Evolutionary conservation across 2,797 vertebrate genomes (phyloP).

Genomic region (Tragelaphus eurycerus): DNA sequence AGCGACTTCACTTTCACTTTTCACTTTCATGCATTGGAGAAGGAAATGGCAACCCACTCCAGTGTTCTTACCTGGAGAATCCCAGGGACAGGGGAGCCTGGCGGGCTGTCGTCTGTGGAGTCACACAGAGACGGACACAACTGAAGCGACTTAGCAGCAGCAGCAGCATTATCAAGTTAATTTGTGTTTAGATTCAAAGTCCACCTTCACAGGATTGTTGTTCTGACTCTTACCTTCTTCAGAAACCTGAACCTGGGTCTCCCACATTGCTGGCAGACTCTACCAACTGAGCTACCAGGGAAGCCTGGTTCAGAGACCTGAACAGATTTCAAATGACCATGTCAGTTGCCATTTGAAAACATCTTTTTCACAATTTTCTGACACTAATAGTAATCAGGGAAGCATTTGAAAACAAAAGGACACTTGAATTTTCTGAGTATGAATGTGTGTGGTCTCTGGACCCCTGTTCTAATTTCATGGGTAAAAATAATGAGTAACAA

Average conservation of each 20-base stretch:
- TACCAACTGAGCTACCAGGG: background rate
- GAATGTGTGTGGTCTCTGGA: conserved; percentile 75
- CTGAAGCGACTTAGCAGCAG: too few species aligned
- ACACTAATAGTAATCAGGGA: conserved; percentile 74
- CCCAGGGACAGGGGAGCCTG: too few species aligned
- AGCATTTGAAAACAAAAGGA: conserved; percentile 56
- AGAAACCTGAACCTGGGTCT: background rate
- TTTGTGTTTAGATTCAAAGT: conserved; percentile 46
- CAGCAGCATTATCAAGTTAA: conserved; percentile 8
- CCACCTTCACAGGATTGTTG: background rate
- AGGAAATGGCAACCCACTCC: too few species aligned
- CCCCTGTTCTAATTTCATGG: conserved; percentile 78
- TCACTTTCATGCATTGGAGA: too few species aligned
- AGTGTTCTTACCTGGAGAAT: too few species aligned
- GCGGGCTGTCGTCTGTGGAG: too few species aligned
- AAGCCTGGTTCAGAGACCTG: conserved; percentile 14
- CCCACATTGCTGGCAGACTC: background rate
- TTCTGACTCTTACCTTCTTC: conserved; percentile 50
- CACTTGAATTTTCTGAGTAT: conserved; percentile 79
- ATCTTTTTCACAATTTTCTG: conserved; percentile 71
- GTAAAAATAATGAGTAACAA: conserved; percentile 84
- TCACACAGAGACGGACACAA: too few species aligned
- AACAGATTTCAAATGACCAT: conserved; percentile 73
- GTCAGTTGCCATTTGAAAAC: conserved; percentile 77
- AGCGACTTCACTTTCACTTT: too few species aligned